These are phyloP conservation scores for Micrasema longulum DNA, from an alignment of 1,140 invertebrate species.

Conservation along the genomic window DNA sequence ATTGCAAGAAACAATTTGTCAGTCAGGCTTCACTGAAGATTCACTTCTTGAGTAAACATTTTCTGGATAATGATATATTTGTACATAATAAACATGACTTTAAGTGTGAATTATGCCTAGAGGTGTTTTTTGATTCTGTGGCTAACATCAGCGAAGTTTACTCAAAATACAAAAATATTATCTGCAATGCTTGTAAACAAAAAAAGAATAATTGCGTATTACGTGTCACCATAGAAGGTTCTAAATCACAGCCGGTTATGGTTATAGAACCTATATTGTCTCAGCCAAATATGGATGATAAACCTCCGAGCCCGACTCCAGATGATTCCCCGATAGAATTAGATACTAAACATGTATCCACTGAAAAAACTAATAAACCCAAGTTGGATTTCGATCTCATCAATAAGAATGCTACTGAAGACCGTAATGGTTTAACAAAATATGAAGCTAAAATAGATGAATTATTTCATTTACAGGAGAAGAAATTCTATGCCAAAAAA, in stretches of 20 bases:
- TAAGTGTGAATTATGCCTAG: slow-evolving; percentile 1
- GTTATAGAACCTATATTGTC: background rate
- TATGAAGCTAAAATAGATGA: slow-evolving; percentile 1
- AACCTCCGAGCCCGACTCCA: background rate
- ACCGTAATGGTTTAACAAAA: background rate
- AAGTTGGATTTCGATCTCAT: background rate
- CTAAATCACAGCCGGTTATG: background rate
- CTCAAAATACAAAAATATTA: background rate
- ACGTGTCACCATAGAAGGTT: background rate
- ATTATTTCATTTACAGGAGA: background rate
- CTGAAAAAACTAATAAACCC: background rate
- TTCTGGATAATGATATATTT: background rate
- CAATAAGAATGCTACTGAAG: background rate
- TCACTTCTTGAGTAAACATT: slow-evolving; percentile 12
- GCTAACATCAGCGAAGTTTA: background rate
- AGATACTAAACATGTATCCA: background rate
- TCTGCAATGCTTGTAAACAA: background rate
- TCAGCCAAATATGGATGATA: background rate
- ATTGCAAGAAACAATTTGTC: slow-evolving; percentile 14
- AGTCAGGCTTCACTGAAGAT: slow-evolving; percentile 17
- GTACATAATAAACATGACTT: background rate
- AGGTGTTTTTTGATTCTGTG: background rate
- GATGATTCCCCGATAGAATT: background rate
- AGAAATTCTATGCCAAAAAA: too few relatives aligned
- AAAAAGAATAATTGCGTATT: background rate